Percentiles rank a stretch among this genome's conserved stretches.
Conservation (phyloP, 2,797 vertebrate genomes). For the Oryzias dopingdopingensis region DNA sequence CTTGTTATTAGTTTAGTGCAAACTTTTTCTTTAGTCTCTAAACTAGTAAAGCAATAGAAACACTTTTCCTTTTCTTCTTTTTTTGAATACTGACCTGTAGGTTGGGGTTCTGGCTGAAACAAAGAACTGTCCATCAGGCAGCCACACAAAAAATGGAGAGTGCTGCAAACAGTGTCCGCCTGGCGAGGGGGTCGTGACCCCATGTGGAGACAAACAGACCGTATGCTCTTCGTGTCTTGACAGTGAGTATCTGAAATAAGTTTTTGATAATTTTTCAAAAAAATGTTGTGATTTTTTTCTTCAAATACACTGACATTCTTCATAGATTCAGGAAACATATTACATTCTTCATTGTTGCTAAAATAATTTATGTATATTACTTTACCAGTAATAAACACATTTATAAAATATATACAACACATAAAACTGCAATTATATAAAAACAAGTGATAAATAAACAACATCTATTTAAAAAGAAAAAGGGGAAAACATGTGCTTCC, state of each 20-base stretch:
- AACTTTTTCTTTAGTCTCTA: neutral
- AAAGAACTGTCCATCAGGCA: constrained; percentile 70
- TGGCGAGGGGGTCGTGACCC: constrained; percentile 84
- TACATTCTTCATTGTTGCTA: too few relatives aligned
- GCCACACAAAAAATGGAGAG: constrained; percentile 79
- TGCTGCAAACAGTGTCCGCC: constrained; percentile 88
- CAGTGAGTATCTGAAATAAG: constrained; percentile 83
- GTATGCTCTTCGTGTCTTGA: constrained; percentile 88
- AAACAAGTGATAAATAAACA: too few relatives aligned
- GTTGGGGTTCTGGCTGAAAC: constrained; percentile 73
- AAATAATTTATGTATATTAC: too few relatives aligned
- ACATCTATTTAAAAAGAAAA: too few relatives aligned
- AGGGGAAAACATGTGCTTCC: too few relatives aligned
- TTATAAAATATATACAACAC: too few relatives aligned
- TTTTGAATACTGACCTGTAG: constrained; percentile 63
- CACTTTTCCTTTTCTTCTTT: neutral
- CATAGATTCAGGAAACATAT: too few relatives aligned
- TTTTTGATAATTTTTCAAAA: neutral
- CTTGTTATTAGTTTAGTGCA: neutral
- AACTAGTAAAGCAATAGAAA: neutral
- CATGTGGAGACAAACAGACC: constrained; percentile 85
- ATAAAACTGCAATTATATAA: too few relatives aligned
- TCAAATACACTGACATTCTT: too few relatives aligned
- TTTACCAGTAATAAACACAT: too few relatives aligned
- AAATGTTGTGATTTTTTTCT: neutral